Evolutionary conservation across 1,140 invertebrate genomes (phyloP).

Genomic region (Epicauta chinensis): DNA sequence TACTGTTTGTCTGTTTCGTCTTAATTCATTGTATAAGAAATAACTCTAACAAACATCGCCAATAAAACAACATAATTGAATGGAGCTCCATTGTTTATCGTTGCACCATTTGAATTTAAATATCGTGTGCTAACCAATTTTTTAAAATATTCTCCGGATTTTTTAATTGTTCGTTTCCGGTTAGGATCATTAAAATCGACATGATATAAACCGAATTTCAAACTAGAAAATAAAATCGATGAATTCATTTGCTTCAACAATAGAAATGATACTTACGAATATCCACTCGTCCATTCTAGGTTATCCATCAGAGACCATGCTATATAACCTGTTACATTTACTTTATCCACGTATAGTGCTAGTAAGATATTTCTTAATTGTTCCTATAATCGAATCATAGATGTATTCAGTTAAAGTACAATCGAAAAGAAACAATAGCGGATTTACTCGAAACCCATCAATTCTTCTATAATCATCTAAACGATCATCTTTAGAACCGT

Average conservation of each 20-base stretch:
- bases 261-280: slow-evolving; percentile 43
- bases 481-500: slow-evolving; percentile 42
- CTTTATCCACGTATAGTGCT: slow-evolving; percentile 58
- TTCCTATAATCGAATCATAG: slow-evolving; percentile 19
- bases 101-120: neutral
- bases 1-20: no score
- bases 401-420: neutral
- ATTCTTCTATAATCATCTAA: slow-evolving; percentile 47
- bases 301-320: slow-evolving; percentile 74
- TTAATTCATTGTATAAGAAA: no score
- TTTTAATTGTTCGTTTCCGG: slow-evolving; percentile 49
- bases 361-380: slow-evolving; percentile 61
- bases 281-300: slow-evolving; percentile 66
- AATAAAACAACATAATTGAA: no score
- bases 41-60: no score
- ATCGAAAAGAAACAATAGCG: neutral
- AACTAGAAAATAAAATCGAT: slow-evolving; percentile 44
- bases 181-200: slow-evolving; percentile 65
- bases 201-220: slow-evolving; percentile 65
- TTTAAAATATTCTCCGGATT: slow-evolving; percentile 21
- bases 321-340: slow-evolving; percentile 64
- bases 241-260: slow-evolving; percentile 43
- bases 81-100: no score
- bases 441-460: slow-evolving; percentile 44
- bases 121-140: slow-evolving; percentile 16